Percentiles rank a stretch among this genome's conserved stretches.
Evolutionary conservation across 2,888 invertebrate species (phyloP).

Genomic region (Hofmannophila pseudospretella): DNA sequence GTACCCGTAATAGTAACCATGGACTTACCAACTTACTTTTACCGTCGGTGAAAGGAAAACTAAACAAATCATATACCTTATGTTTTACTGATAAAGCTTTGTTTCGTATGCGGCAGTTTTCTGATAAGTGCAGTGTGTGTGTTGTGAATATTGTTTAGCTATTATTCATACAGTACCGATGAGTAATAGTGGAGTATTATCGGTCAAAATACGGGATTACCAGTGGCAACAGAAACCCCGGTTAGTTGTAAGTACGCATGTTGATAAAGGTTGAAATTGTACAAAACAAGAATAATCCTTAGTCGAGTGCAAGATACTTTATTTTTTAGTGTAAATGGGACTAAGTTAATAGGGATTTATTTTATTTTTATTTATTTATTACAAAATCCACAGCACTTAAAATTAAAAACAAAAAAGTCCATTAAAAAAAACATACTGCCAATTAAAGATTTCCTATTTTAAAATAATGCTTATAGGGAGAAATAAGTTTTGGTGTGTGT

Average conservation of each 20-base stretch:
- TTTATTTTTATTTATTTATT: too few relatives aligned
- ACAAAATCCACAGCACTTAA: too few relatives aligned
- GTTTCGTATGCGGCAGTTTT: slow-evolving; percentile 3
- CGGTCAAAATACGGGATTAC: slow-evolving; percentile 40
- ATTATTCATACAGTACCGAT: slow-evolving; percentile 37
- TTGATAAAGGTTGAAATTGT: too few relatives aligned
- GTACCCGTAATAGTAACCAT: slow-evolving; percentile 26
- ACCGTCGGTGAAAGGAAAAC: neutral
- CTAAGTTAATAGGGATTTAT: too few relatives aligned
- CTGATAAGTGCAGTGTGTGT: neutral
- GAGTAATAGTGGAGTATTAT: slow-evolving; percentile 44
- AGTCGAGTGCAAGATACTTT: too few relatives aligned
- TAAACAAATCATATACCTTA: neutral
- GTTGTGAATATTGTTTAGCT: slow-evolving; percentile 12
- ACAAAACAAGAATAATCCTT: too few relatives aligned
- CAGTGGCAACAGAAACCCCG: slow-evolving; percentile 13
- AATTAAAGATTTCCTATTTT: too few relatives aligned
- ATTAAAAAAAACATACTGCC: too few relatives aligned
- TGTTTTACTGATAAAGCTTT: neutral
- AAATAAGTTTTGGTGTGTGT: too few relatives aligned
- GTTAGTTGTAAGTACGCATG: slow-evolving; percentile 7
- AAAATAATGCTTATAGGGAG: too few relatives aligned
- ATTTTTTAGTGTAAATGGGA: too few relatives aligned
- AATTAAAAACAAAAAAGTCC: too few relatives aligned
- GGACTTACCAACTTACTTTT: slow-evolving; percentile 8